Conservation (phyloP, 1,140 invertebrate species). For the Samia ricini region DNA sequence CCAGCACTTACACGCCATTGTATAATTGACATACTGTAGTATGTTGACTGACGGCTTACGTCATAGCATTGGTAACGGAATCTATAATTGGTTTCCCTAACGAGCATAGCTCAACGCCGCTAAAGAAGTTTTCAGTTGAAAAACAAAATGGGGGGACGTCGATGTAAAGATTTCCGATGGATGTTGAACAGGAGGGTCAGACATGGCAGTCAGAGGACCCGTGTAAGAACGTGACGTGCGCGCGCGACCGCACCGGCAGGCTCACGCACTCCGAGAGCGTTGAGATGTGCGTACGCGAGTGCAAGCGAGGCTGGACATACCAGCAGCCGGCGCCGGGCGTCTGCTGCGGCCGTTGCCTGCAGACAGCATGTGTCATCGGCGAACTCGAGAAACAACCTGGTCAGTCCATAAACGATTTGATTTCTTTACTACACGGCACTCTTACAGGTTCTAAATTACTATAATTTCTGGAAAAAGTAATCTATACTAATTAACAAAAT, state of each 20-base stretch:
- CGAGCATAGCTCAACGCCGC: no score
- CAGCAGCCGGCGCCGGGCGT: constrained; percentile 51
- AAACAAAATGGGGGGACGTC: no score
- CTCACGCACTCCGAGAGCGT: constrained; percentile 74
- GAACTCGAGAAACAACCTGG: neutral
- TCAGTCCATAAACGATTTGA: neutral
- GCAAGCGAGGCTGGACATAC: constrained; percentile 80
- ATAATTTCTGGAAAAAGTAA: no score
- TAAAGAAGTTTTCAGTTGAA: no score
- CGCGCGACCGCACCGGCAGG: constrained; percentile 66
- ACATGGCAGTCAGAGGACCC: constrained; percentile 79
- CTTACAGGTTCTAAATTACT: no score
- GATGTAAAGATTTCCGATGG: no score
- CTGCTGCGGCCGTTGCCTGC: constrained; percentile 86
- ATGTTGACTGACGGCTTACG: no score
- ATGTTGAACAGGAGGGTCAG: constrained; percentile 77
- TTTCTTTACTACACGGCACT: neutral
- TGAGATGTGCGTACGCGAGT: constrained; percentile 77
- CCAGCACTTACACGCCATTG: no score
- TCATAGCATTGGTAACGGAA: no score
- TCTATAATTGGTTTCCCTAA: no score
- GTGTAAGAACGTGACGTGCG: constrained; percentile 81
- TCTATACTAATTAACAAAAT: no score
- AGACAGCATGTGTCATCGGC: constrained; percentile 36
- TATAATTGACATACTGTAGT: no score